phyloP scores from a whole-genome alignment of 2,113 vertebrate species.

The Chrysochloris asiatica region DNA sequence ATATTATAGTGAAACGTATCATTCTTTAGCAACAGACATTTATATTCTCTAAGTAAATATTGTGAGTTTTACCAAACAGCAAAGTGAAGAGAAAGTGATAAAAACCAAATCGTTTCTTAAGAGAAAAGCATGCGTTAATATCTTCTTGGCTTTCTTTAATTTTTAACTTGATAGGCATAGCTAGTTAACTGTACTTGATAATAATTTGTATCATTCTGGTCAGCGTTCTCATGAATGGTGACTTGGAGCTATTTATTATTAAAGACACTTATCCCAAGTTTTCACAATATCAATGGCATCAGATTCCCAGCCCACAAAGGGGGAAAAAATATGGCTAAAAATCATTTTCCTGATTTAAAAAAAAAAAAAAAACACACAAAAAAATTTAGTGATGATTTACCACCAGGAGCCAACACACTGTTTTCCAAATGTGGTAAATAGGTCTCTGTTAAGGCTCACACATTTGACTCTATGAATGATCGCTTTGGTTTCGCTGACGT shows the following conservation, averaged over 20 bases:
- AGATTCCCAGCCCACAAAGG: not conserved
- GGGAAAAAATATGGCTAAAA: constrained; percentile 27
- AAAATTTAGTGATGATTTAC: constrained; percentile 30
- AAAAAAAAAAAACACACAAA: not conserved
- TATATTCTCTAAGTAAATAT: not conserved
- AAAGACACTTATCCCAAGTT: constrained; percentile 66
- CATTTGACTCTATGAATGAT: constrained; percentile 98
- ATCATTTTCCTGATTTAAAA: not conserved
- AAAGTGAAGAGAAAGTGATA: constrained; percentile 65
- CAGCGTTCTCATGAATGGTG: constrained; percentile 60
- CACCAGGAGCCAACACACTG: constrained; percentile 42
- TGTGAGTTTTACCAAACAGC: constrained; percentile 47
- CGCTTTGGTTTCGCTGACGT: constrained; percentile 96
- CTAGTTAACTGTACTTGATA: not conserved
- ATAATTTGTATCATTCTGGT: constrained; percentile 65
- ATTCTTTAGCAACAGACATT: not conserved
- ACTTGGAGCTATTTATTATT: constrained; percentile 52
- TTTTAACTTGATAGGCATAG: not conserved
- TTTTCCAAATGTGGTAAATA: not conserved
- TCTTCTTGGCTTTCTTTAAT: not conserved
- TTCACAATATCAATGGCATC: not conserved
- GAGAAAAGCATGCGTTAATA: constrained; percentile 35
- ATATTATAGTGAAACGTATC: constrained; percentile 33
- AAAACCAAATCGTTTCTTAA: constrained; percentile 44
- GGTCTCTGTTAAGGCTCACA: constrained; percentile 83